These are phyloP conservation scores for Ectemnius lituratus DNA, from an alignment of 2,888 invertebrate species.

Conservation along the genomic window DNA sequence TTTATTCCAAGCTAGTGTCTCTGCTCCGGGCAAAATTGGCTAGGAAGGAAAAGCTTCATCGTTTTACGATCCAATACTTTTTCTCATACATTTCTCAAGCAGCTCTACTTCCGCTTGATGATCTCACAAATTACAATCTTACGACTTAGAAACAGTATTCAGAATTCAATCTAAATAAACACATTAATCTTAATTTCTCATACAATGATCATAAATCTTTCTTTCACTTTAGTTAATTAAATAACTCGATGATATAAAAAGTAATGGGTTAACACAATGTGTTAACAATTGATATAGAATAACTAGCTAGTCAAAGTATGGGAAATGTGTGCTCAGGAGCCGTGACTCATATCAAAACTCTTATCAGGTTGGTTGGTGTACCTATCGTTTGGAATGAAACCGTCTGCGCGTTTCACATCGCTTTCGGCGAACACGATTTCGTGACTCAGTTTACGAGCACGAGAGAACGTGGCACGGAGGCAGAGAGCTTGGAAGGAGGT, in stretches of 20 bases:
- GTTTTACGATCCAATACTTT: not conserved
- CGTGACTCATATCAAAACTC: not conserved
- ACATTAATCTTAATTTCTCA: no score
- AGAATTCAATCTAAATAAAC: no score
- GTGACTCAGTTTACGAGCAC: constrained; percentile 9
- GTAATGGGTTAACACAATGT: no score
- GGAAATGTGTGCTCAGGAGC: not conserved
- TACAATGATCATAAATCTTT: no score
- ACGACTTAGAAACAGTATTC: no score
- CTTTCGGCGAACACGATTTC: constrained; percentile 11
- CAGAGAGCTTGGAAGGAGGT: not conserved
- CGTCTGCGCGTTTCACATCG: constrained; percentile 3
- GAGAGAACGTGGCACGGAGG: not conserved
- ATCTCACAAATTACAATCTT: no score
- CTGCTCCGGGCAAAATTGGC: constrained; percentile 4
- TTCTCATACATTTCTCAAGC: not conserved
- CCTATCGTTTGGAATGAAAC: not conserved
- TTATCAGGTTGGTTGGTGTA: no score
- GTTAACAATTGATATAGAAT: no score
- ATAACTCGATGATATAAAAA: no score
- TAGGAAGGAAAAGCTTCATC: not conserved
- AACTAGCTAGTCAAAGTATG: not conserved
- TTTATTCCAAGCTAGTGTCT: constrained; percentile 38
- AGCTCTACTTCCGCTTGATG: not conserved
- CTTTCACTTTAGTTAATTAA: no score